phyloP scores from a whole-genome alignment of 92 coral and sea anemone genomes.

The Porites rus region DNA sequence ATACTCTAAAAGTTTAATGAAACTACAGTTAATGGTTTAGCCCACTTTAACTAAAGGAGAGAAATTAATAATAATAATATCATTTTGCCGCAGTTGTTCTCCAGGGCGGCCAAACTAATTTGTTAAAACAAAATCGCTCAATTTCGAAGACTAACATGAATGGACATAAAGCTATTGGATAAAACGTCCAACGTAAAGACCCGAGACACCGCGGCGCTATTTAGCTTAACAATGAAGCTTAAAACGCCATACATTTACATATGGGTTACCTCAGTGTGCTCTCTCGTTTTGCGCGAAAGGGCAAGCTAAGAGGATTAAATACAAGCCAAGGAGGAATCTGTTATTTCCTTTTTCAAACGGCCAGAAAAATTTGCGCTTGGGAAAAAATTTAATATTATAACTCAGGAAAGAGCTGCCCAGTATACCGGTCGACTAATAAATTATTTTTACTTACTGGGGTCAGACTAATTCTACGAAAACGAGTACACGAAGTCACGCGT shows the following conservation, averaged over 20 bases:
- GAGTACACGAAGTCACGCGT: too few relatives aligned
- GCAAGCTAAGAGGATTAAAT: neutral
- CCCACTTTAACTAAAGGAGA: neutral
- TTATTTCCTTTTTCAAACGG: too few relatives aligned
- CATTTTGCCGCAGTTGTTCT: neutral
- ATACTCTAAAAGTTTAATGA: neutral
- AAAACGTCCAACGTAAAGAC: neutral
- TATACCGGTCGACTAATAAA: too few relatives aligned
- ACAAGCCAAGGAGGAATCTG: neutral
- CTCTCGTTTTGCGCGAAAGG: neutral
- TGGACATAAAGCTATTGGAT: conserved; percentile 31
- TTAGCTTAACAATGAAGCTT: conserved; percentile 10
- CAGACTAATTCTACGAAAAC: too few relatives aligned
- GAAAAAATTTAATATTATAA: too few relatives aligned
- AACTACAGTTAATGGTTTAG: neutral
- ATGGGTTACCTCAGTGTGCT: neutral
- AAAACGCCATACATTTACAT: conserved; percentile 10
- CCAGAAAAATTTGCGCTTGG: too few relatives aligned
- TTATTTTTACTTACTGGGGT: too few relatives aligned
- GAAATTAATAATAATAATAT: neutral
- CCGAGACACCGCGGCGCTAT: conserved; percentile 48
- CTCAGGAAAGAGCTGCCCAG: too few relatives aligned
- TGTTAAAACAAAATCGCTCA: conserved; percentile 43
- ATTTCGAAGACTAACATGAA: conserved; percentile 15
- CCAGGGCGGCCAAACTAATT: conserved; percentile 26